Base-by-base conservation (phyloP, 2,797 vertebrate genomes). In the Orientallactaga sibirica region DNA sequence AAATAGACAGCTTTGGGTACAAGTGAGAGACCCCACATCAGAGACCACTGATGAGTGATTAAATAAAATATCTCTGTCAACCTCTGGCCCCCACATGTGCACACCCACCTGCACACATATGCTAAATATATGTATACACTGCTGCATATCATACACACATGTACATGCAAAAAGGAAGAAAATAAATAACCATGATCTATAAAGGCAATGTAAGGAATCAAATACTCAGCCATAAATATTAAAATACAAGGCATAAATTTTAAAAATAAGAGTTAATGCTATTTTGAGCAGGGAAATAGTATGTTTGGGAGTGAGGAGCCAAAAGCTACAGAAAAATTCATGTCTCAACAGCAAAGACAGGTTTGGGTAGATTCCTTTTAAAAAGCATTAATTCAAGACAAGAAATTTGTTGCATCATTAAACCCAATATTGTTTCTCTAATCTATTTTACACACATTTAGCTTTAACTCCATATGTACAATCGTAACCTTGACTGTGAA, bases 241-340 rank as follows among this genome's bases (percentile, higher is more conserved):
- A 71, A 93, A 67, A 37, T 64, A 81, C 48, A 92, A 95, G 18
- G 14, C 68, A 48, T 88, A 81, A 88, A 88, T 82, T 80, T 64
- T 22, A 92, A 67, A 90, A 94, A 93, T 27, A 52, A 7, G 88
- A 89, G 18, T 76, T 87, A 73, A 24, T 84, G 70, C 24, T 74
- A n/a, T 79, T 75, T 87, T 24, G 4, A 94, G 75, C 25, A 7
- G 18, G 68, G 52, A 24, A 22, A 8, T 27, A 29, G 33, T 86
- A 15, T n/a, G 71, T 70, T 70, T 71, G 15, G 7, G 7, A 20
- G 24, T 20, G 10, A 78, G 27, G 14, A 75, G 15, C 22, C 55
- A 81, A 88, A 41, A 84, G 10, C 64, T 74, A 33, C 19, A 18
- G 10, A 74, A 92, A 92, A 9, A 77, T 48, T 91, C 88, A 77